Conservation (phyloP, 1,140 invertebrate species). For the Chymomyza costata region DNA sequence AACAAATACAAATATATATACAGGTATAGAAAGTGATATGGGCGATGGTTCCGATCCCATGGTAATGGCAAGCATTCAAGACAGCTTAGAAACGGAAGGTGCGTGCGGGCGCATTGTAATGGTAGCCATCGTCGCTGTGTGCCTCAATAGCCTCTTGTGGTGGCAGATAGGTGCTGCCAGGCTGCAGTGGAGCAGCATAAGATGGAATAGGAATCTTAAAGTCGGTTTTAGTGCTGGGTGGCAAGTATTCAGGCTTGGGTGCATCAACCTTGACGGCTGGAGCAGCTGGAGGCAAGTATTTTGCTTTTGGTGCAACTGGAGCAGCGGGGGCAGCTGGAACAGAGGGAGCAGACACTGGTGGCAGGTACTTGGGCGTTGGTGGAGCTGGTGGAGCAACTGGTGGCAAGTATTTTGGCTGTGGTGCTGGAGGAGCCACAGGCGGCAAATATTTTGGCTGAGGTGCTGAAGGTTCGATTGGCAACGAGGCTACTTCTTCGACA, state of each 20-base stretch:
- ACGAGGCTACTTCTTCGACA: too few species aligned
- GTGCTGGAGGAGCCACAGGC: conserved; percentile 25
- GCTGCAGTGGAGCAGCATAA: conserved; percentile 56
- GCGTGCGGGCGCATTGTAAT: conserved; percentile 50
- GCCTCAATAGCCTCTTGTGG: conserved; percentile 50
- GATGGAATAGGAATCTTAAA: conserved; percentile 65
- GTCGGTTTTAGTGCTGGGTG: conserved; percentile 15
- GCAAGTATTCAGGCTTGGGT: not conserved
- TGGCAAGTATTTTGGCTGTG: conserved; percentile 42
- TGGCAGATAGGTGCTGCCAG: conserved; percentile 46
- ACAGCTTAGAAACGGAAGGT: conserved; percentile 56
- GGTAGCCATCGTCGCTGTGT: conserved; percentile 56
- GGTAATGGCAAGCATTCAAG: conserved; percentile 13
- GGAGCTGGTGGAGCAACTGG: conserved; percentile 36
- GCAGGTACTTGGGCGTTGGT: conserved; percentile 7
- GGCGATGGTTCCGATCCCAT: conserved; percentile 29
- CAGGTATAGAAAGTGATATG: conserved; percentile 34
- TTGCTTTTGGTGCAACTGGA: not conserved
- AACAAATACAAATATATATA: conserved; percentile 45
- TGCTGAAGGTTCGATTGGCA: too few species aligned
- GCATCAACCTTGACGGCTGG: not conserved
- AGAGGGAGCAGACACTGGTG: too few species aligned
- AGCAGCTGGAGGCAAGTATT: conserved; percentile 6
- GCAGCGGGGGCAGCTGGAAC: not conserved
- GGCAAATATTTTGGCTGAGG: conserved; percentile 39